Evolutionary conservation across 2,113 vertebrate genomes (phyloP), one percentile per base, ranked within the genome.

Genomic region (Mirounga angustirostris): DNA sequence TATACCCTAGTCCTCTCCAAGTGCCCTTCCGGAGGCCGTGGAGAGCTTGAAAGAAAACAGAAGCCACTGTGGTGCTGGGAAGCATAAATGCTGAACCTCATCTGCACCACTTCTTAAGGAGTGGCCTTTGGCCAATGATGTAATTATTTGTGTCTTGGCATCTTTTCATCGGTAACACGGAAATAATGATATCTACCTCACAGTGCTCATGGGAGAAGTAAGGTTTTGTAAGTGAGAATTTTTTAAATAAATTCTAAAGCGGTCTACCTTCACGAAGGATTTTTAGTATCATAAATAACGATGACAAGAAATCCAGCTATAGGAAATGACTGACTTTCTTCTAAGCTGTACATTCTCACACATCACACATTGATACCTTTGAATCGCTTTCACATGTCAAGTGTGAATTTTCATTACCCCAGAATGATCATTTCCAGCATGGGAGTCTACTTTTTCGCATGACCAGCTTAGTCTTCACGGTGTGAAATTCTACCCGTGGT

Each of bases 271-370:
- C 40, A 7, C 1, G 0, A 84, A 78, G 12, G 28, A 76, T 78
- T 85, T 84, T 54, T 43, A 79, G 71, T 30, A 24, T 79, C 26
- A n/a, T 43, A 69, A 58, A 59, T 73, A 89, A 88, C 7, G 1
- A 40, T 26, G 10, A 74, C 22, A 56, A 71, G 89, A 86, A 71
- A 63, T 56, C 2, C 43, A 87, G n/a, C 14, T 87, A 71, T 2
- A 43, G 33, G 40, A 87, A 86, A 80, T 73, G 50, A 54, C 52
- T 83, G 80, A 85, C 40, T 40, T 80, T 76, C 26, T 92, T 43
- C 30, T 28, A 80, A 71, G 58, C 30, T 40, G 2, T 22, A 52
- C 52, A 52, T 63, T 63, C 12, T 92, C 36, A 36, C 15, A 26
- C 46, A 74, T 56, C 26, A 88, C 71, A 63, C 15, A 74, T 65